Percentiles rank a stretch among this genome's conserved stretches.
phyloP scores from a whole-genome alignment of 2,797 vertebrate species.

The Gobio occitaniae region DNA sequence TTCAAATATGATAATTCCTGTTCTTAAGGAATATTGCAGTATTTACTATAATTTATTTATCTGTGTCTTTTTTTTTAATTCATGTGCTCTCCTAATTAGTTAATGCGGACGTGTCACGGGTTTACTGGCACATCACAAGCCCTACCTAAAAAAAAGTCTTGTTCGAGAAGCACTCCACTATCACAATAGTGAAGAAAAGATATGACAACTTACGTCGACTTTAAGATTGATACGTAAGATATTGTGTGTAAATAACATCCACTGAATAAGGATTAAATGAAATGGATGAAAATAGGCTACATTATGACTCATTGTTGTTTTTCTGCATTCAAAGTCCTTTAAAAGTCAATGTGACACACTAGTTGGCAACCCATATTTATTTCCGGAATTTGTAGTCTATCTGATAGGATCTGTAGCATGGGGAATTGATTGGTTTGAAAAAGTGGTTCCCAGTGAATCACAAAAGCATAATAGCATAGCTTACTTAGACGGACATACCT shows the following conservation, averaged over 20 bases:
- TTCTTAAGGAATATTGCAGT: neutral
- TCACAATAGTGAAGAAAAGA: neutral
- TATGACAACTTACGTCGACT: neutral
- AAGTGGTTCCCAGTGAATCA: neutral
- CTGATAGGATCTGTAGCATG: neutral
- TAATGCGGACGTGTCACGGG: neutral
- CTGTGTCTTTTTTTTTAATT: neutral
- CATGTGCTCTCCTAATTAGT: neutral
- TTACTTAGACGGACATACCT: neutral
- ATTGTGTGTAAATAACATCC: neutral
- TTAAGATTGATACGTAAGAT: neutral
- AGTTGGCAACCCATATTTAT: neutral
- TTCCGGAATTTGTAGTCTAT: neutral
- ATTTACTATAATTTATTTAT: neutral
- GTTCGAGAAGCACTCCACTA: neutral
- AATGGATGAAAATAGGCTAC: neutral
- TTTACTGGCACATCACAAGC: neutral
- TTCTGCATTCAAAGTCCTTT: neutral
- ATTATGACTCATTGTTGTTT: neutral
- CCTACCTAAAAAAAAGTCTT: too few relatives aligned
- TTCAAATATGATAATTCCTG: neutral
- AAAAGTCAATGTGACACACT: neutral
- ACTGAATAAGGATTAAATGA: neutral
- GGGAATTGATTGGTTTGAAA: neutral
- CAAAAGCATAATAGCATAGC: neutral